Evolutionary conservation across 2,113 vertebrate species (phyloP).

Genomic region (Tragelaphus imberbis): DNA sequence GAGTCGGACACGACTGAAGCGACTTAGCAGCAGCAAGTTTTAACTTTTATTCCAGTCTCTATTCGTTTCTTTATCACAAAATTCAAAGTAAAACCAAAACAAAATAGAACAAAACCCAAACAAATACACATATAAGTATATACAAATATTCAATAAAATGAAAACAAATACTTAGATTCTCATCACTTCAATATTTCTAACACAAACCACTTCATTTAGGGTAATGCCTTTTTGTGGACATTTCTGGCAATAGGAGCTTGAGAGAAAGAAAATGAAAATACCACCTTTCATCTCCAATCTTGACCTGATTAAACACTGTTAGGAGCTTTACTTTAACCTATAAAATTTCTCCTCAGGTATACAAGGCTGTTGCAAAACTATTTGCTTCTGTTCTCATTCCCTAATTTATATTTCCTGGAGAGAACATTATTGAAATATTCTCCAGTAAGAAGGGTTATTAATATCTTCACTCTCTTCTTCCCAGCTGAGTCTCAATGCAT

Average conservation of each 20-base stretch:
- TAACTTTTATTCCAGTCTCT: not conserved
- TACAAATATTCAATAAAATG: not conserved
- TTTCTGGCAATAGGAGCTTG: not conserved
- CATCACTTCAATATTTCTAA: not conserved
- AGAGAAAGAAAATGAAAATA: not conserved
- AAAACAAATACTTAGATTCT: not conserved
- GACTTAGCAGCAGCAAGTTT: not conserved
- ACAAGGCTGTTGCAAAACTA: not conserved
- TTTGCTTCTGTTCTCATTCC: not conserved
- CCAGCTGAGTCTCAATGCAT: not conserved
- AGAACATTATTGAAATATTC: constrained; percentile 7
- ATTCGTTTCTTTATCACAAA: not conserved
- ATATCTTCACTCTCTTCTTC: not conserved
- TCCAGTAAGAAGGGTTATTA: not conserved
- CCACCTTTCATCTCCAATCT: not conserved
- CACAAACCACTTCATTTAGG: not conserved
- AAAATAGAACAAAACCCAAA: not conserved
- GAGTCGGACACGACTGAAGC: too few relatives aligned
- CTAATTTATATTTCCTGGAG: not conserved
- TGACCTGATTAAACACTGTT: not conserved
- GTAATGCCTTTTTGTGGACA: not conserved
- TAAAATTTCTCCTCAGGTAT: not conserved
- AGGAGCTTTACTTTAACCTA: constrained; percentile 11
- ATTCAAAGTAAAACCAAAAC: not conserved
- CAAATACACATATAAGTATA: not conserved